Evolutionary conservation across 2,113 vertebrate genomes (phyloP).

Genomic region (Platanista minor): DNA sequence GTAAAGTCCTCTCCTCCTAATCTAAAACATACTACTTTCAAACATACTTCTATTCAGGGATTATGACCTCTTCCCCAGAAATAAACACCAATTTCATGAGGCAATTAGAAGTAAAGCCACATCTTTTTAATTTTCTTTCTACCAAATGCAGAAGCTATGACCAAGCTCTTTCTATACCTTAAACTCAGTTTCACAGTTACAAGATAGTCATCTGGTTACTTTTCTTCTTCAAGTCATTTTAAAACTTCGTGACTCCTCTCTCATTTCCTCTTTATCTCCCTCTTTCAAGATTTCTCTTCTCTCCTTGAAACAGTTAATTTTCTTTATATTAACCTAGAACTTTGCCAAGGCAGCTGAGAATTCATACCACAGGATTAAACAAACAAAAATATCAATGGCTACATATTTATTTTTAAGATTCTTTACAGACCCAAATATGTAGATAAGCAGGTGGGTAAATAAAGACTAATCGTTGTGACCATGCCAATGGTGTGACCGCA

Average conservation of each 20-base stretch:
- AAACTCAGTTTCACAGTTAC: conserved; percentile 11
- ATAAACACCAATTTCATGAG: background rate
- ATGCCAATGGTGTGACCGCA: background rate
- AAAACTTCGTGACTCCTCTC: background rate
- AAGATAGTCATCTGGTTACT: background rate
- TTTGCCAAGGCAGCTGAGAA: background rate
- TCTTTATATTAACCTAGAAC: background rate
- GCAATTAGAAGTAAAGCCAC: background rate
- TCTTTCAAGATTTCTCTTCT: background rate
- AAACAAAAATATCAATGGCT: conserved; percentile 1
- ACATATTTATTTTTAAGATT: conserved; percentile 40
- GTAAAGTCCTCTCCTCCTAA: background rate
- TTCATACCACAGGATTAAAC: conserved; percentile 6
- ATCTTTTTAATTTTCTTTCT: background rate
- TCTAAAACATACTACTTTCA: background rate
- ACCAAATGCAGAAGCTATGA: background rate
- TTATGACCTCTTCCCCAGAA: background rate
- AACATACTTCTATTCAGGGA: background rate
- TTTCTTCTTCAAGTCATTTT: background rate
- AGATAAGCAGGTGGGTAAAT: background rate
- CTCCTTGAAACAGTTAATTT: background rate
- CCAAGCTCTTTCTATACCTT: background rate
- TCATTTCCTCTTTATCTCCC: background rate
- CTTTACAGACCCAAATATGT: background rate
- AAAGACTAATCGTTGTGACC: background rate